Evolutionary conservation across 2,797 vertebrate species (phyloP).

Genomic region (Gymnothorax javanicus): DNA sequence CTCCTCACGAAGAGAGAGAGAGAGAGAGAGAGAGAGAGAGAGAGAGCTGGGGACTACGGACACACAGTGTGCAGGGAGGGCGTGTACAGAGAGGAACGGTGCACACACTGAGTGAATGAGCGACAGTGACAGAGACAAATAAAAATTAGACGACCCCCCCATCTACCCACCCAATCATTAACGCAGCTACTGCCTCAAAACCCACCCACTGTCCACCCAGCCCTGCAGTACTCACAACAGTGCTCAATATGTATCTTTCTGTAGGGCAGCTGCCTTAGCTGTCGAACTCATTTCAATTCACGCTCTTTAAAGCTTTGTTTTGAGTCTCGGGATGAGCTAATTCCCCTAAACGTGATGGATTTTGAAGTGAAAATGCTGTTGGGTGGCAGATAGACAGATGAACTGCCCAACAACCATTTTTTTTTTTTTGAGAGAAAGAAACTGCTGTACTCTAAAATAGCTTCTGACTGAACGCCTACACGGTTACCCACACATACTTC

Average conservation of each 20-base stretch:
- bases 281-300: background rate
- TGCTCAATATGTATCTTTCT: background rate
- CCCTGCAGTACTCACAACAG: background rate
- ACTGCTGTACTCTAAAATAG: background rate
- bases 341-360: background rate
- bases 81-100: background rate
- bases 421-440: background rate
- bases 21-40: no score
- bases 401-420: background rate
- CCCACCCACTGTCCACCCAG: background rate
- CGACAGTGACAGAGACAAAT: background rate
- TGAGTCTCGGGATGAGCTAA: background rate
- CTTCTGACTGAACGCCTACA: background rate
- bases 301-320: background rate
- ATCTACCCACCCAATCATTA: background rate
- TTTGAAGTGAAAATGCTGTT: background rate
- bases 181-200: background rate
- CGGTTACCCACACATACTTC: background rate
- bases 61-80: background rate
- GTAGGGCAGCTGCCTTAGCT: no score
- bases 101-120: background rate
- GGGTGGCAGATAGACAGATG: background rate
- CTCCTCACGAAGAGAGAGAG: no score
- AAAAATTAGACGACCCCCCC: background rate
- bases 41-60: constrained; percentile 45